Evolutionary conservation across 2,888 invertebrate species (phyloP).

Genomic region (Selenia dentaria): DNA sequence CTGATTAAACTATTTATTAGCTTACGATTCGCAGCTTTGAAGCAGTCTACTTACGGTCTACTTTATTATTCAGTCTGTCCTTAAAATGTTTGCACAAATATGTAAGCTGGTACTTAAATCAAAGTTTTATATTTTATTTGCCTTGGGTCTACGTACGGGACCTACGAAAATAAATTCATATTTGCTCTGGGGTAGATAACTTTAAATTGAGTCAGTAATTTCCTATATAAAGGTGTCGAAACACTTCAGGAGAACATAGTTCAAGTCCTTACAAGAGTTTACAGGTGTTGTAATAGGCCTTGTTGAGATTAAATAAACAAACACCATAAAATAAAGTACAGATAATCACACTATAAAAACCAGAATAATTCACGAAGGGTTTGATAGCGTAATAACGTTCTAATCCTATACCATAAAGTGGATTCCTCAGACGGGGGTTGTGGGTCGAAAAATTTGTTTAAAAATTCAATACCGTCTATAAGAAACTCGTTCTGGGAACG

Average conservation of each 20-base stretch:
- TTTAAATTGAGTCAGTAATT: too few species aligned
- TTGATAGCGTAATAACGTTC: constrained; percentile 70
- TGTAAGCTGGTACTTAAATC: too few species aligned
- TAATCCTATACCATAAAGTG: constrained; percentile 73
- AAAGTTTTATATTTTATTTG: too few species aligned
- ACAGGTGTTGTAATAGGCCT: not conserved
- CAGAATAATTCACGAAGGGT: constrained; percentile 61
- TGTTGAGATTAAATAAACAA: constrained; percentile 12
- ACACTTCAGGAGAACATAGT: not conserved
- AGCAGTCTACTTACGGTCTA: too few species aligned
- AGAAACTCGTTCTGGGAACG: constrained; percentile 76
- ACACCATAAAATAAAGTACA: constrained; percentile 23
- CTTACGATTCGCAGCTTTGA: constrained; percentile 26
- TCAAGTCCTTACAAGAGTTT: not conserved
- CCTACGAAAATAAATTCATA: too few species aligned
- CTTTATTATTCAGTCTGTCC: too few species aligned
- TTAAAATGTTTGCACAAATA: too few species aligned
- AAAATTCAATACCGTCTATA: constrained; percentile 81
- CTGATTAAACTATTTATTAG: constrained; percentile 39
- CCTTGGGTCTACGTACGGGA: too few species aligned
- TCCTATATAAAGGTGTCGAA: too few species aligned
- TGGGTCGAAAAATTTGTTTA: constrained; percentile 79
- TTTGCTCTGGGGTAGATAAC: too few species aligned
- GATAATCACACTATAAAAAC: constrained; percentile 36
- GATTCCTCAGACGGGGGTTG: constrained; percentile 51